Base-by-base conservation (phyloP, 2,113 vertebrate species). In the Chloropsis cyanopogon region DNA sequence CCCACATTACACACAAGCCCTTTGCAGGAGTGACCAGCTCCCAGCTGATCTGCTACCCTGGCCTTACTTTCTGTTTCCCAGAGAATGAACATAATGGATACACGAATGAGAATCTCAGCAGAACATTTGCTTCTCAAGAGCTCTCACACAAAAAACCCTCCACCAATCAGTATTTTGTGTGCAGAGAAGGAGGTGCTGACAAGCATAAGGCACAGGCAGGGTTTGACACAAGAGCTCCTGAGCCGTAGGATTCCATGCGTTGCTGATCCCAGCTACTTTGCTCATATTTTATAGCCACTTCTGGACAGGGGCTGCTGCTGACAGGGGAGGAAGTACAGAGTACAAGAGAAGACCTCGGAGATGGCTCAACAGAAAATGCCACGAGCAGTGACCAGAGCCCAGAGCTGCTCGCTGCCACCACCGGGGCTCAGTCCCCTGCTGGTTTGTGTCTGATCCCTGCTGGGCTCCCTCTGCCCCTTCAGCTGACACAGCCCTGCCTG, bases 361-460 rank as follows among this genome's bases (percentile, higher is more conserved):
- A 49, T 26, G 33, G 33, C 13, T 68, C 33, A 68, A 14, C 5
- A 26, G 44, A 47, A 66, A 66, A 35, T 25, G 23, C 16, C 64
- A 47, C 1, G 2, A 66, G 23, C 44, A 47, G 64, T 25, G 44
- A 35, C 8, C 25, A 22, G 19, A 50, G 66, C 66, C n/a, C 14
- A 22, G 12, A 12, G 47, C 49, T 52, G 49, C 47, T 29, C 14
- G 6, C 18, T n/a, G 31, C 31, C 33, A 66, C 44, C 64, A 35
- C 44, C n/a, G 64, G 54, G 46, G 37, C 11, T 83, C 23, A n/a
- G 6, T 26, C 17, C 5, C 7, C 8, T 1, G 0, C 26, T 46
- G 7, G 0, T 20, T 50, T 79, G 39, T 78, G 12, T 25, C 9
- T 69, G 7, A 10, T 41, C 14, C 44, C 17, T 61, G 25, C 9